Evolutionary conservation across 2,113 vertebrate genomes (phyloP).

Genomic region (Rhipidura dahli): DNA sequence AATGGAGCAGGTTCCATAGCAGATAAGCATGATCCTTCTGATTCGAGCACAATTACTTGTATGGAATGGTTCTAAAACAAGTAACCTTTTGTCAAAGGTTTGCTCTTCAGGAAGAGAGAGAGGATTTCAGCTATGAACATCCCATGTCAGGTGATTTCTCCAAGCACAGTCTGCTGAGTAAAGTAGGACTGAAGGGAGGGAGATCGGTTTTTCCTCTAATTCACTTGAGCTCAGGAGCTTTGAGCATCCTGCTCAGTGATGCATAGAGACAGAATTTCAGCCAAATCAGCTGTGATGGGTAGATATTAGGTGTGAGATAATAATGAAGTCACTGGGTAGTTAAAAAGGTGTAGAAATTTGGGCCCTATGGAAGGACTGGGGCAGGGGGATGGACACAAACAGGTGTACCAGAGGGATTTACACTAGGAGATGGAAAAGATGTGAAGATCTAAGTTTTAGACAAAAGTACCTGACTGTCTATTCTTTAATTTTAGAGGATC

Average conservation of each 20-base stretch:
- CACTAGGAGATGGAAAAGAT: background rate
- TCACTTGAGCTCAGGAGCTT: background rate
- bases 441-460: background rate
- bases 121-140: background rate
- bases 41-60: background rate
- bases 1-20: background rate
- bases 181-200: background rate
- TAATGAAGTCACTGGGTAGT: background rate
- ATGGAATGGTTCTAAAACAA: background rate
- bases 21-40: background rate
- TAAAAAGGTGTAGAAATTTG: background rate
- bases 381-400: fast-evolving
- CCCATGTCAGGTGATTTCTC: background rate
- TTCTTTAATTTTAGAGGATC: background rate
- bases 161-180: background rate
- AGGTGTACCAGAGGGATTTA: background rate
- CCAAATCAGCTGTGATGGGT: background rate
- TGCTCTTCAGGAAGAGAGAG: background rate
- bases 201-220: background rate
- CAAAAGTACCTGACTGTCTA: background rate
- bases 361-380: background rate
- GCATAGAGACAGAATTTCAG: background rate
- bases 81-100: background rate
- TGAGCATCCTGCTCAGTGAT: background rate
- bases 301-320: background rate